Conservation (phyloP, 2,888 invertebrate genomes). For the Zeuzera pyrina region DNA sequence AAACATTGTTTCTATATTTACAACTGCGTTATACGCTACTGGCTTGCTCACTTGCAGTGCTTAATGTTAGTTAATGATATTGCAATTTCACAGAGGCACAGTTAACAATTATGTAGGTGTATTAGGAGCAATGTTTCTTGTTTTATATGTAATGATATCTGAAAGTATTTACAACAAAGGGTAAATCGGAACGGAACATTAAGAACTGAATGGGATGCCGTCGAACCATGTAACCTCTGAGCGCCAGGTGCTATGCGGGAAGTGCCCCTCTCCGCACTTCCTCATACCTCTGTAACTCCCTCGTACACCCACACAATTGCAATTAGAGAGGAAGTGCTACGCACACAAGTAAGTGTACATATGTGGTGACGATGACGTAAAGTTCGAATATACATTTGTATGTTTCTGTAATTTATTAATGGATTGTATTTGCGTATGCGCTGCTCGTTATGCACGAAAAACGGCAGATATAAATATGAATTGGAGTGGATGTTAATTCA, state of each 20-base stretch:
- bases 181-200: neutral
- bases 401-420: slow-evolving; percentile 64
- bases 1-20: no score
- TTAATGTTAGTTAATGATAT: no score
- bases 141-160: no score
- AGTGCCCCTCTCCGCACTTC: slow-evolving; percentile 32
- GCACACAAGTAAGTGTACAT: slow-evolving; percentile 21
- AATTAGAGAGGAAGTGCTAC: slow-evolving; percentile 37
- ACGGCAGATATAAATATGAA: slow-evolving; percentile 54
- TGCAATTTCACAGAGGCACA: no score
- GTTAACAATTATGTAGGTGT: no score
- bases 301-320: slow-evolving; percentile 28
- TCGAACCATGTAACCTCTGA: slow-evolving; percentile 53
- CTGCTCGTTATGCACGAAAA: slow-evolving; percentile 53
- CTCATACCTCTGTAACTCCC: slow-evolving; percentile 17
- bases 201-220: slow-evolving; percentile 65
- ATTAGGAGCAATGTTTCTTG: no score
- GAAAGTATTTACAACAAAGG: no score
- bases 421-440: slow-evolving; percentile 59
- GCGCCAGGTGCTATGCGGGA: slow-evolving; percentile 71
- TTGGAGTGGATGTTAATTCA: slow-evolving; percentile 53
- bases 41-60: no score
- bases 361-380: slow-evolving; percentile 32
- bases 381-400: slow-evolving; percentile 37
- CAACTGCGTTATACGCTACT: no score